Conservation (phyloP, 2,888 invertebrate species). For the Athalia rosae region DNA sequence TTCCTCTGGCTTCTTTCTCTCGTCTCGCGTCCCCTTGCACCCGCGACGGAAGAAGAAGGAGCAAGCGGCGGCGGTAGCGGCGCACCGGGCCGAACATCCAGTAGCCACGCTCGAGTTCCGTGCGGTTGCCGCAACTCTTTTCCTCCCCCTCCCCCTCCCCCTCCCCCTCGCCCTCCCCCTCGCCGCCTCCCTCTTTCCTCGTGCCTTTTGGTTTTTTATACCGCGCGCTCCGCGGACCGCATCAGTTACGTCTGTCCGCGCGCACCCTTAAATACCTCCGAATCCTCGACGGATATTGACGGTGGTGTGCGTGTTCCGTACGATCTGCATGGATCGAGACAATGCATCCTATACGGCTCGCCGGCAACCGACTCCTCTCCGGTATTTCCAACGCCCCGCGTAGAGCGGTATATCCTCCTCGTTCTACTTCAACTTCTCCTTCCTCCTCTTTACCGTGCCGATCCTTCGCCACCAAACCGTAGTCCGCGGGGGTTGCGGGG, state of each 20-base stretch:
- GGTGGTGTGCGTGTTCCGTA: slow-evolving; percentile 47
- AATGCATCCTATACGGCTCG: slow-evolving; percentile 23
- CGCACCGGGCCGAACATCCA: no score
- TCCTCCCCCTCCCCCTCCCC: no score
- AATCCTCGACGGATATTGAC: slow-evolving; percentile 1
- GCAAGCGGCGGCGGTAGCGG: no score
- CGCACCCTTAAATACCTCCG: slow-evolving; percentile 43
- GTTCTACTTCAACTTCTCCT: no score
- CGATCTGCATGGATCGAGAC: slow-evolving; percentile 45
- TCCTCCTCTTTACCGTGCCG: background rate
- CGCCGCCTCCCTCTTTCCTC: slow-evolving; percentile 31
- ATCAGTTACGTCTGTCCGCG: slow-evolving; percentile 24
- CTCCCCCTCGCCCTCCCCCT: no score
- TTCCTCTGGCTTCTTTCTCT: slow-evolving; percentile 49
- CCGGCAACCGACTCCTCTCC: background rate
- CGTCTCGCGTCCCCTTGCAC: background rate
- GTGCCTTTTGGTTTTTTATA: slow-evolving; percentile 18
- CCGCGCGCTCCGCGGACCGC: background rate
- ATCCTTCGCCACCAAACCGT: background rate
- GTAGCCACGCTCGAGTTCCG: no score
- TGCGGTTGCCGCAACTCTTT: no score
- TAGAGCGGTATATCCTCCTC: no score
- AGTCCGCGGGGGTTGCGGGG: slow-evolving; percentile 1
- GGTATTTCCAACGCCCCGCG: background rate
- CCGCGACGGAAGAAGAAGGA: no score